Evolutionary conservation across 1,140 invertebrate species (phyloP).

Genomic region (Drosophila lowei): DNA sequence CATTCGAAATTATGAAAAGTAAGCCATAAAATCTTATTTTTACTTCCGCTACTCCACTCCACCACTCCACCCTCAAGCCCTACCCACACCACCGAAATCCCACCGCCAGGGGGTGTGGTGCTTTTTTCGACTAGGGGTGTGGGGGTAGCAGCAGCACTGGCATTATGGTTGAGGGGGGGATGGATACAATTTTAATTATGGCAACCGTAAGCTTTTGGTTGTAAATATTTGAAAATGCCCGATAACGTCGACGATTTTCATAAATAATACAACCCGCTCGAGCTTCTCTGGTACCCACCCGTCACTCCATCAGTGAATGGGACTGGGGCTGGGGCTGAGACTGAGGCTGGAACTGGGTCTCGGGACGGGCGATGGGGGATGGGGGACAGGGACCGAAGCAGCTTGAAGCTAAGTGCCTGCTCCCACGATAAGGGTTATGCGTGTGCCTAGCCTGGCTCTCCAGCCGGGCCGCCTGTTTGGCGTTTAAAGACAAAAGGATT

Average conservation of each 20-base stretch:
- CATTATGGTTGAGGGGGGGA: slow-evolving; percentile 18
- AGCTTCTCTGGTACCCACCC: not conserved
- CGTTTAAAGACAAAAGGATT: slow-evolving; percentile 78
- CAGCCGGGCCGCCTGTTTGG: slow-evolving; percentile 31
- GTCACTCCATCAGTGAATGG: slow-evolving; percentile 32
- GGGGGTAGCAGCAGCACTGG: not conserved
- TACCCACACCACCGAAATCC: not conserved
- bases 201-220: slow-evolving; percentile 83
- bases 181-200: slow-evolving; percentile 83
- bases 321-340: not conserved
- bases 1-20: slow-evolving; percentile 81
- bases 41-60: slow-evolving; percentile 45
- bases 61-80: not conserved
- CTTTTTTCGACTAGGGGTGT: not conserved
- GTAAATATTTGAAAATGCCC: slow-evolving; percentile 83
- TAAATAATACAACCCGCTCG: slow-evolving; percentile 75
- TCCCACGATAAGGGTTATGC: slow-evolving; percentile 61
- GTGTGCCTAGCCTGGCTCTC: slow-evolving; percentile 41
- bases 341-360: not conserved
- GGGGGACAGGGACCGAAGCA: slow-evolving; percentile 6
- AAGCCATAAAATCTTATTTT: slow-evolving; percentile 82
- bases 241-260: slow-evolving; percentile 83
- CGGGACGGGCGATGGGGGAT: not conserved
- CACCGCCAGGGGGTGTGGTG: not conserved
- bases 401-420: slow-evolving; percentile 58